Conservation (phyloP, 1,140 invertebrate species). For the Procambarus virginalis region DNA sequence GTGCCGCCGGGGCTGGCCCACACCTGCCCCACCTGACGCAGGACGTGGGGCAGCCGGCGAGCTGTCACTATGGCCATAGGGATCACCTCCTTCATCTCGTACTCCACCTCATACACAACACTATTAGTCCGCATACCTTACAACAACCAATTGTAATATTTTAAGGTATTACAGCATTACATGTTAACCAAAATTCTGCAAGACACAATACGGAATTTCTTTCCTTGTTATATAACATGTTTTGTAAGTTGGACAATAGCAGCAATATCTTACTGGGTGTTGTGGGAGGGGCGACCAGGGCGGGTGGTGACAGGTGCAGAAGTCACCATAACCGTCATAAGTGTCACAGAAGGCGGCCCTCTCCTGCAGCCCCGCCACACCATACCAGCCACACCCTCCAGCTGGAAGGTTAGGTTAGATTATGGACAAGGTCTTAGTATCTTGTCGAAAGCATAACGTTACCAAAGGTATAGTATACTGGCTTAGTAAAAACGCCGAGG, state of each 20-base stretch:
- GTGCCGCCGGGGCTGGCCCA: conserved; percentile 74
- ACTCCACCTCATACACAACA: neutral
- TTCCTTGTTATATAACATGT: no score
- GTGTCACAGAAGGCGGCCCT: conserved; percentile 48
- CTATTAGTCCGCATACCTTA: no score
- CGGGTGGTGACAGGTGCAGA: conserved; percentile 48
- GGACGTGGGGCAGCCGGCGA: conserved; percentile 37
- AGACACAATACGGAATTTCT: no score
- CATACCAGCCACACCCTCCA: conserved; percentile 30
- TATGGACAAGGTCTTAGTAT: no score
- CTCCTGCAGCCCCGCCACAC: neutral
- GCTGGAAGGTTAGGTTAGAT: neutral
- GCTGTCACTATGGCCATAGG: conserved; percentile 63
- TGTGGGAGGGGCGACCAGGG: conserved; percentile 6
- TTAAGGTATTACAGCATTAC: no score
- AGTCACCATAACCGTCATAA: conserved; percentile 63
- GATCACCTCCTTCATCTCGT: conserved; percentile 23
- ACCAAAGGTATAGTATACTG: no score
- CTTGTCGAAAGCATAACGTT: no score
- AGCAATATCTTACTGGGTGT: neutral
- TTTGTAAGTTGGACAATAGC: no score
- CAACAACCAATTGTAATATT: no score
- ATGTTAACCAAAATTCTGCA: neutral
- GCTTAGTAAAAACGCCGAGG: no score
- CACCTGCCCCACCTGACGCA: conserved; percentile 73